Percentiles rank a stretch among this genome's conserved stretches.
phyloP scores from a whole-genome alignment of 2,888 invertebrate genomes.

The Oxytorus armatus region DNA sequence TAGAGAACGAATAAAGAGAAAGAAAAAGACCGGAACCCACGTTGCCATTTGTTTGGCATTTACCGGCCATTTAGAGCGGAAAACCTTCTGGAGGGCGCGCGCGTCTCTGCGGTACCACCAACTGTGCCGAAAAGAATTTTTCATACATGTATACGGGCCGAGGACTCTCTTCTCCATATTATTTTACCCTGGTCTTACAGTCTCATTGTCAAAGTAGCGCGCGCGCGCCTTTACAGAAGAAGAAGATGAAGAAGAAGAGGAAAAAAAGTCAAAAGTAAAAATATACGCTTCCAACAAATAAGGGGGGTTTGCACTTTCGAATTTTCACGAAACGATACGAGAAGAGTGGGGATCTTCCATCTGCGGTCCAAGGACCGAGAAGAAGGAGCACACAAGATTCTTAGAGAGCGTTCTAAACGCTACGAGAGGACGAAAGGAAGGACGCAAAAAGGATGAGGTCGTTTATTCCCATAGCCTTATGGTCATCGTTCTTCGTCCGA shows the following conservation, averaged over 20 bases:
- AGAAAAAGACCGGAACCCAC: slow-evolving; percentile 71
- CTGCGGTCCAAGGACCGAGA: slow-evolving; percentile 60
- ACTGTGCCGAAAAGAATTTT: slow-evolving; percentile 57
- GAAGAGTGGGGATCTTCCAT: slow-evolving; percentile 48
- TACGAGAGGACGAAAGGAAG: not conserved
- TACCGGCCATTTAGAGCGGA: slow-evolving; percentile 77
- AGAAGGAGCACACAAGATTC: slow-evolving; percentile 27
- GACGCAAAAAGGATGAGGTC: slow-evolving; percentile 30
- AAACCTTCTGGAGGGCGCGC: slow-evolving; percentile 71
- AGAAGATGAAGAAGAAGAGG: not conserved
- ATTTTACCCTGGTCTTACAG: slow-evolving; percentile 43
- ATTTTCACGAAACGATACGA: slow-evolving; percentile 63
- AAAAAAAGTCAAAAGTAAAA: slow-evolving; percentile 26
- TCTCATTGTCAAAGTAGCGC: slow-evolving; percentile 42
- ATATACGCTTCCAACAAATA: slow-evolving; percentile 4
- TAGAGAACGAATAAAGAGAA: slow-evolving; percentile 39
- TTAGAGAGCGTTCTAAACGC: not conserved
- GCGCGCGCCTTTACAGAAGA: slow-evolving; percentile 3
- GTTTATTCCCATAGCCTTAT: slow-evolving; percentile 54
- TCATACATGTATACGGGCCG: not conserved
- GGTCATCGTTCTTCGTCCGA: slow-evolving; percentile 46
- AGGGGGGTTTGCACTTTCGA: slow-evolving; percentile 61
- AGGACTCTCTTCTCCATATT: slow-evolving; percentile 18
- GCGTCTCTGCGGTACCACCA: slow-evolving; percentile 67
- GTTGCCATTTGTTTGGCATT: slow-evolving; percentile 78